Percentiles rank a stretch among this genome's conserved stretches.
phyloP scores from a whole-genome alignment of 2,888 invertebrate species.

The Cremastinae sp. region DNA sequence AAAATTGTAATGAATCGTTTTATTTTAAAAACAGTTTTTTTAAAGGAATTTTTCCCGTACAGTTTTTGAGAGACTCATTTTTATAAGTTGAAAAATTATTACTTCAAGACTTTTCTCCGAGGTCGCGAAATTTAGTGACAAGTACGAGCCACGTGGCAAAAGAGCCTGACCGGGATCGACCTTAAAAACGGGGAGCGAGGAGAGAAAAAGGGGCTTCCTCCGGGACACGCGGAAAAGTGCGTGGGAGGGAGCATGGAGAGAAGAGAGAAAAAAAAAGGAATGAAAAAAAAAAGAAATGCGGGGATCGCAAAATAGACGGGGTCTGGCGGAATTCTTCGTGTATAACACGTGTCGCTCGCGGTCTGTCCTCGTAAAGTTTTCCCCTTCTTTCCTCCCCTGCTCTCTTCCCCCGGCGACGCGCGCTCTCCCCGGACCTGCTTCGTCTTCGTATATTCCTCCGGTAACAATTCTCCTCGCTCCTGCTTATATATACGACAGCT shows the following conservation, averaged over 20 bases:
- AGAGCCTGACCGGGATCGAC: slow-evolving; percentile 17
- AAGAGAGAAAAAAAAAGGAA: slow-evolving; percentile 29
- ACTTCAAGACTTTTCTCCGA: not conserved
- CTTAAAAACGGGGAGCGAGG: not conserved
- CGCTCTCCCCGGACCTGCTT: slow-evolving; percentile 26
- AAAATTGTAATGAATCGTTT: too few species aligned
- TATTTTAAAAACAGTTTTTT: too few species aligned
- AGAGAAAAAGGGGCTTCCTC: slow-evolving; percentile 22
- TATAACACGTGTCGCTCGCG: slow-evolving; percentile 70
- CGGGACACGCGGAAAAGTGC: slow-evolving; percentile 32
- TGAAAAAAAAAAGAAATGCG: slow-evolving; percentile 13
- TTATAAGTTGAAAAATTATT: too few species aligned
- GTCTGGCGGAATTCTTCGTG: slow-evolving; percentile 64
- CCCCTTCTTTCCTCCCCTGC: slow-evolving; percentile 43
- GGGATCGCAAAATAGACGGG: slow-evolving; percentile 36
- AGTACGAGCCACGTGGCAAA: slow-evolving; percentile 33
- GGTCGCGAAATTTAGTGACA: slow-evolving; percentile 15
- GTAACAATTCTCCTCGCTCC: not conserved
- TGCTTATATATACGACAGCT: slow-evolving; percentile 11
- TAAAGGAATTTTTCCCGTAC: too few species aligned
- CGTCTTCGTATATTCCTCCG: slow-evolving; percentile 23
- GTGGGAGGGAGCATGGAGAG: slow-evolving; percentile 32
- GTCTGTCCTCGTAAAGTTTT: slow-evolving; percentile 70
- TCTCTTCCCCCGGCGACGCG: not conserved
- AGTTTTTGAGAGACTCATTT: too few species aligned